Evolutionary conservation across 2,888 invertebrate species (phyloP), one percentile per base, ranked within the genome.

Genomic region (Chamaedrilus cognettii): DNA sequence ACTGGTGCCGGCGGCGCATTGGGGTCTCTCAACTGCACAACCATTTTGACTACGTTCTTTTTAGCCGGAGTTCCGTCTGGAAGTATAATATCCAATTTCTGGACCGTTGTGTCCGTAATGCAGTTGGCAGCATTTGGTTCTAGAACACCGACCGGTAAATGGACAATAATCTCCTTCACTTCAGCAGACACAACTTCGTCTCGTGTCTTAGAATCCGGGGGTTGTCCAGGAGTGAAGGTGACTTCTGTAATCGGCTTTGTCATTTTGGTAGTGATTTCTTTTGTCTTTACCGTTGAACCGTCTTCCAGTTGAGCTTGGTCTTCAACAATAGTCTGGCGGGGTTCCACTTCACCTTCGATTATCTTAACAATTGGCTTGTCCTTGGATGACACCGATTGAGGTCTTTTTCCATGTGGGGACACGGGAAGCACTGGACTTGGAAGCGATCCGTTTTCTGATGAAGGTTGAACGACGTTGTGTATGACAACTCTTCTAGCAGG

Each of bases 241-340:
- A 30, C 34, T 34, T 65, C 60, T 5, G 64, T 64, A 11, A 68
- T 33, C 3, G 59, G 64, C 23, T 52, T 60, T 19, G 52, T 11
- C 7, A 51, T 57, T 7, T 30, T 64, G 26, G 64, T 68, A 32
- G 57, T 64, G 55, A 68, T 65, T 7, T 58, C 50, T 28, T 65
- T 68, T 26, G 58, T 64, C 52, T 65, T 64, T 23, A 64, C n/a
- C 11, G 50, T 60, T 33, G 64, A 59, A 23, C 64, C 64, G 28
- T 68, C 64, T 11, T 52, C 60, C 50, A 58, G 33, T 15, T 23
- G 31, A 31, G 64, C 64, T 32, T 65, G 58, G 23, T 59, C 60
- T 31, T 68, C 68, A 2, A 28, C n/a, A 33, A 64, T 42, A 32
- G 59, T 59, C 5, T 50, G 34, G 26, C 58, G 64, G 4, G 68